Evolutionary conservation across 1,140 invertebrate genomes (phyloP).

Genomic region (Lordiphosa stackelbergi): DNA sequence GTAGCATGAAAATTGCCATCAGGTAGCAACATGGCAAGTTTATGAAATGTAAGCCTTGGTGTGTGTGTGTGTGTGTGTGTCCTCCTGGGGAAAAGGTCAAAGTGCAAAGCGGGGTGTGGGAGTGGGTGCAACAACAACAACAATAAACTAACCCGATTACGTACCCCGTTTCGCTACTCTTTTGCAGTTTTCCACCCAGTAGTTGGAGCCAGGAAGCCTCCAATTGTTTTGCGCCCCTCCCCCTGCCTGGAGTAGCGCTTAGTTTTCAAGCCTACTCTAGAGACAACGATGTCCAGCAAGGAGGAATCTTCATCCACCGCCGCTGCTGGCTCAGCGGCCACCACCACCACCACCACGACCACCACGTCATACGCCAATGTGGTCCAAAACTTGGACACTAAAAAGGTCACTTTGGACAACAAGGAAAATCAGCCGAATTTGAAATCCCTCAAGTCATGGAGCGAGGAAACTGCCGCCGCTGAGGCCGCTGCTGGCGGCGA

Average conservation of each 20-base stretch:
- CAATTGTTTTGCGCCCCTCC: slow-evolving; percentile 6
- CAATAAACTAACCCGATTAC: too few relatives aligned
- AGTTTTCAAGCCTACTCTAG: slow-evolving; percentile 55
- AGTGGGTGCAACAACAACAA: slow-evolving; percentile 12
- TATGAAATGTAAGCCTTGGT: slow-evolving; percentile 22
- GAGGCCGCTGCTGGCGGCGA: slow-evolving; percentile 45
- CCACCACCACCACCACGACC: slow-evolving; percentile 32
- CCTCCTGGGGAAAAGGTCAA: slow-evolving; percentile 34
- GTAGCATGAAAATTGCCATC: slow-evolving; percentile 28
- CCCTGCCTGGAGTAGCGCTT: slow-evolving; percentile 43
- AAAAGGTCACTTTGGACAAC: slow-evolving; percentile 61
- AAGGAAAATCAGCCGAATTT: slow-evolving; percentile 73
- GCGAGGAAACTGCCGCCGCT: slow-evolving; percentile 65
- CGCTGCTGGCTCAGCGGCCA: slow-evolving; percentile 12
- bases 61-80: not conserved
- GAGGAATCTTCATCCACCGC: slow-evolving; percentile 49
- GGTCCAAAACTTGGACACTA: slow-evolving; percentile 68
- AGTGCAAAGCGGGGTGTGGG: slow-evolving; percentile 26
- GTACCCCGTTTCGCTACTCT: too few relatives aligned
- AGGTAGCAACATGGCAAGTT: slow-evolving; percentile 31
- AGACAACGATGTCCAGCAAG: slow-evolving; percentile 67
- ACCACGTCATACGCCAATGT: slow-evolving; percentile 70
- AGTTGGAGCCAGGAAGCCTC: slow-evolving; percentile 47
- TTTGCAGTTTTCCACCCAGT: slow-evolving; percentile 23
- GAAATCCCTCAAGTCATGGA: slow-evolving; percentile 72